Base-by-base conservation (phyloP, 2,797 vertebrate genomes). In the Mus minutoides region DNA sequence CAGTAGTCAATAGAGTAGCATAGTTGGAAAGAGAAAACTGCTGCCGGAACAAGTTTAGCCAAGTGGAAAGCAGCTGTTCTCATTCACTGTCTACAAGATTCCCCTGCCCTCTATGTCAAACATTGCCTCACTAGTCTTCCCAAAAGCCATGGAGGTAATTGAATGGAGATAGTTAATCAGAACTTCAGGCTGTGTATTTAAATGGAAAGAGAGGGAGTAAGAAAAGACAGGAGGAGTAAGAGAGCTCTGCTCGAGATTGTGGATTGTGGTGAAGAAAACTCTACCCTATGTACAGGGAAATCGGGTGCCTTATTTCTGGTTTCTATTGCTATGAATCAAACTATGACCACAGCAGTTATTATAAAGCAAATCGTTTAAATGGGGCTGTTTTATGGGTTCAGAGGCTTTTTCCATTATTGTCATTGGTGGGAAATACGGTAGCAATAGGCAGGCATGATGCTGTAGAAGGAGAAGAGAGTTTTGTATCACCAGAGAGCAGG, bases 141-240 rank as follows among this genome's bases (percentile, higher is more conserved):
- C 67, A 76, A 78, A 90, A 60, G 67, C 40, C 31, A 54, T 5
- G n/a, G 52, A 80, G 75, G 77, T 69, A 85, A 90, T 71, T 95
- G 76, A 79, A 78, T 67, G 85, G n/a, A 94, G 67, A 21, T 37
- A n/a, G 26, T 94, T 97, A 56, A 84, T 92, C 60, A 69, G 60
- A 95, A 79, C 26, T 34, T 69, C 46, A 84, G 80, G 13, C n/a
- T 88, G 21, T 87, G 37, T 73, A 67, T 9, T 84, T 52, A 64
- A 87, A 79, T 64, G 52, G 69, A 43, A 19, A 69, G 8, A 22
- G 54, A 34, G 52, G 19, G 22, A 26, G 1, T 12, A 56, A 82
- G 34, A 14, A 85, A 56, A 40, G 22, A 31, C 49, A 21, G 14
- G 19, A 31, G 43, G 58, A 46, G 78, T 52, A 49, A 64, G 31